Percentiles rank a stretch among this genome's conserved stretches.
These are phyloP conservation scores for Lycaon pictus DNA, from an alignment of 2,113 vertebrate species.

Conservation along the genomic window DNA sequence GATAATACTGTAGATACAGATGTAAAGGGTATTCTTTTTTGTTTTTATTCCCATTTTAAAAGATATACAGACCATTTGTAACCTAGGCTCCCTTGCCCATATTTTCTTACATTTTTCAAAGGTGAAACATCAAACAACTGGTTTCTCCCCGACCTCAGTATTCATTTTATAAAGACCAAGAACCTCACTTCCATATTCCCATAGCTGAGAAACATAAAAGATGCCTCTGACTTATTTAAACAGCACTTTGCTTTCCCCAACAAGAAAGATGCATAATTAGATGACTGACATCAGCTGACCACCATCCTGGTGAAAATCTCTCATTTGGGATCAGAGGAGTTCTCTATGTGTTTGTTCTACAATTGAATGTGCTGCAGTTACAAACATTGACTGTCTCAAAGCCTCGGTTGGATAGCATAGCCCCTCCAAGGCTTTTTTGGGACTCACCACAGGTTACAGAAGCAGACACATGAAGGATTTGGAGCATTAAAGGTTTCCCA, in stretches of 20 bases:
- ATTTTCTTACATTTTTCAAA: slow-evolving; percentile 35
- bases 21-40: not conserved
- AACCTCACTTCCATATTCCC: not conserved
- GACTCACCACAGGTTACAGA: not conserved
- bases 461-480: not conserved
- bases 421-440: not conserved
- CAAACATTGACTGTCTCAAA: not conserved
- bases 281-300: not conserved
- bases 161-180: slow-evolving; percentile 36
- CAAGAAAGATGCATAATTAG: not conserved
- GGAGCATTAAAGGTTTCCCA: not conserved
- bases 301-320: not conserved
- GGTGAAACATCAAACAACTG: not conserved
- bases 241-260: not conserved
- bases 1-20: not conserved
- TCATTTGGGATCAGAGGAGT: not conserved
- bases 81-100: not conserved
- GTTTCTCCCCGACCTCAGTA: not conserved
- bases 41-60: slow-evolving; percentile 1
- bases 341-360: not conserved
- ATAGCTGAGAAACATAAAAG: not conserved
- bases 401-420: not conserved
- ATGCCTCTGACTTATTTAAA: not conserved
- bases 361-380: not conserved
- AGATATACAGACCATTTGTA: not conserved